Percentiles rank a stretch among this genome's conserved stretches.
phyloP scores from a whole-genome alignment of 2,113 vertebrate species.

The Indicator indicator region DNA sequence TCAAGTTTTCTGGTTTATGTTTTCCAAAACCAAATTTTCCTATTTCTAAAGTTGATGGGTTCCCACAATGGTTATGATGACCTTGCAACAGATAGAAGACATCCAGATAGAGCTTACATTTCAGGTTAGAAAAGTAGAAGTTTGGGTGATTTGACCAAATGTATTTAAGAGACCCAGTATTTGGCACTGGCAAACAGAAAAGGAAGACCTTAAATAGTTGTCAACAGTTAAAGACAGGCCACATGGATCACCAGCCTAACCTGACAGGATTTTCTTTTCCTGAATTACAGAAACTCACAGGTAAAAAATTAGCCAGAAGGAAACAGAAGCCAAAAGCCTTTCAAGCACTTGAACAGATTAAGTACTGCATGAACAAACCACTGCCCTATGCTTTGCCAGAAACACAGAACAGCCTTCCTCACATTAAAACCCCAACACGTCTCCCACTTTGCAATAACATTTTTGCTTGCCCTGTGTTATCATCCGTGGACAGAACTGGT shows the following conservation, averaged over 20 bases:
- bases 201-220: not conserved
- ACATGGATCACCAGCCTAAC: not conserved
- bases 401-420: not conserved
- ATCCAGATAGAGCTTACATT: not conserved
- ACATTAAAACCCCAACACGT: not conserved
- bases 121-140: not conserved
- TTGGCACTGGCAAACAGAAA: not conserved
- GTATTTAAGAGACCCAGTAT: not conserved
- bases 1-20: not conserved
- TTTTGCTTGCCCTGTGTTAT: not conserved
- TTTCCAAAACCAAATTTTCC: not conserved
- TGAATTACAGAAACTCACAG: not conserved
- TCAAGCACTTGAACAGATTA: not conserved
- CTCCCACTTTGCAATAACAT: not conserved
- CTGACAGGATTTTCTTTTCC: not conserved
- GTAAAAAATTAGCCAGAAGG: not conserved
- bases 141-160: not conserved
- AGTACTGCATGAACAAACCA: not conserved
- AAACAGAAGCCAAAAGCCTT: not conserved
- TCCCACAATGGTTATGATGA: not conserved
- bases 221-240: not conserved
- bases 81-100: not conserved
- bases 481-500: not conserved
- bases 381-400: not conserved
- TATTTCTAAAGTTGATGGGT: not conserved